phyloP scores from a whole-genome alignment of 2,113 vertebrate species.

The Notarius quadriscutis region DNA sequence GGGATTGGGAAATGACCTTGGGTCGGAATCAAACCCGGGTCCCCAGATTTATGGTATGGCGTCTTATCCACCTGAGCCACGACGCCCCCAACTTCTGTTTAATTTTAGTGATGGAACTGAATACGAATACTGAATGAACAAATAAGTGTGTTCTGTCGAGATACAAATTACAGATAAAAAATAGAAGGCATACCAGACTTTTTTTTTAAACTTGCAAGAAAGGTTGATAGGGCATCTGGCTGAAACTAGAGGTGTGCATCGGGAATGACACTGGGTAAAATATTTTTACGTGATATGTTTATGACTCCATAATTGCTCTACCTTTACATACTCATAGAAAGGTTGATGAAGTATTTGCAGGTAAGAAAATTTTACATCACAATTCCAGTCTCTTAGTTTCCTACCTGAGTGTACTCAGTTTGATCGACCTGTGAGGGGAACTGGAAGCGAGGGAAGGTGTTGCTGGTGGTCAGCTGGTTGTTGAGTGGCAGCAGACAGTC shows the following conservation, averaged over 20 bases:
- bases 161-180: neutral
- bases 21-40: no score
- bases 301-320: no score
- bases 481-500: constrained; percentile 91
- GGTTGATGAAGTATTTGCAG: neutral
- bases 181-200: neutral
- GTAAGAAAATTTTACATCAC: neutral
- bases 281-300: neutral
- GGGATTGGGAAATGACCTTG: no score
- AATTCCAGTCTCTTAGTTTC: neutral
- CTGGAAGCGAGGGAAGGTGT: constrained; percentile 95
- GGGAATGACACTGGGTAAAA: neutral
- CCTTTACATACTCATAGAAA: neutral
- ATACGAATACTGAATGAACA: neutral
- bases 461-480: constrained; percentile 93
- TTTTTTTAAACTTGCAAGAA: neutral
- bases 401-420: constrained; percentile 82
- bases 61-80: no score
- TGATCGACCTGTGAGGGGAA: constrained; percentile 94
- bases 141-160: neutral
- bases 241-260: no score
- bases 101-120: neutral
- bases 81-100: neutral
- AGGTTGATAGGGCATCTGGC: neutral
- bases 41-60: no score